Base-by-base conservation (phyloP, 2,888 invertebrate species). In the Tridacna gigas region DNA sequence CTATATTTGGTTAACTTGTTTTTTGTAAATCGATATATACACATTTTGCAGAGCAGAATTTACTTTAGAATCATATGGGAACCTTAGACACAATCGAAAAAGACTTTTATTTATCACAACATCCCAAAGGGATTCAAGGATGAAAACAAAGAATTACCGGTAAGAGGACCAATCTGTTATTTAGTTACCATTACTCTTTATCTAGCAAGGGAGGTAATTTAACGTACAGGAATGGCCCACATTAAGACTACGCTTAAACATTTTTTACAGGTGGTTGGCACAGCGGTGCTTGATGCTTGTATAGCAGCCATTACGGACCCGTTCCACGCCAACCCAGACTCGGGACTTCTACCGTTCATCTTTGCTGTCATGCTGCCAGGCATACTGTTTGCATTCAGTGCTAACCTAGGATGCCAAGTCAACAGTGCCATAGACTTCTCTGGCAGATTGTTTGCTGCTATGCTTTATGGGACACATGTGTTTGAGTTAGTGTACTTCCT, bases 401-500 rank as follows among this genome's bases (percentile, higher is more conserved):
- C 83, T 1, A 78, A 85, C 22, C 78, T 83, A 15, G 88, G 88
- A 0, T 75, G 81, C 3, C 81, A 85, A 20, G 85, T 86, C 37
- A 88, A 88, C 79, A 75, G 82, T 47, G 66, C 80, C 0, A 82
- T 86, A 15, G 88, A 88, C 48, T 22, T 88, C 0, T 79, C 76
- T 15, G 86, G 86, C 11, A 47, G 88, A 51, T 0, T 71, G 47
- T 77, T 77, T 2, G 74, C 71, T 13, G 78, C 79, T 0, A 74
- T 79, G n/a, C 80, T 81, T 5, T 88, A 86, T 77, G 88, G 86
- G 2, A 47, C 82, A 0, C 77, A 82, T 12, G 85, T 86, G 20
- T 86, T 86, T n/a, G 77, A 77, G 88, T 88, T 82, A 78, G 86
- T 75, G 61, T 9, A 2, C 37, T 37, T 37, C 37, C 7, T 37